Conservation (phyloP, 1,140 invertebrate genomes). For the Tribolium castaneum region DNA sequence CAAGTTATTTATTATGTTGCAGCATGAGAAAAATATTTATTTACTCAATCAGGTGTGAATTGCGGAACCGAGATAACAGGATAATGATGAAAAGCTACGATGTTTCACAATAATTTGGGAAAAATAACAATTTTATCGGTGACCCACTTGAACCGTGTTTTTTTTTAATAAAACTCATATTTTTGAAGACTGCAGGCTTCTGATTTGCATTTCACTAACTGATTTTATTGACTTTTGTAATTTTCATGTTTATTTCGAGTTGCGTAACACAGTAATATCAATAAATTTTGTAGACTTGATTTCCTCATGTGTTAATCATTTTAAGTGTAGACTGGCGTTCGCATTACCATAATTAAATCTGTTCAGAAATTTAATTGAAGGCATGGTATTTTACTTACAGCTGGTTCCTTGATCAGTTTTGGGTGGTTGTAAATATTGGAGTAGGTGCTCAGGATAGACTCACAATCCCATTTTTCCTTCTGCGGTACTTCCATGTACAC, state of each 20-base stretch:
- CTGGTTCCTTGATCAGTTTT: conserved; percentile 84
- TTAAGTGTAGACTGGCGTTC: neutral
- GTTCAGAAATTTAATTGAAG: neutral
- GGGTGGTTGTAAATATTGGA: conserved; percentile 93
- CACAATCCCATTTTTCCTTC: conserved; percentile 89
- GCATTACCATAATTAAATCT: no score
- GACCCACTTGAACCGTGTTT: no score
- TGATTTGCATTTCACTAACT: neutral
- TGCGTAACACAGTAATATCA: neutral
- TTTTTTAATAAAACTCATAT: neutral
- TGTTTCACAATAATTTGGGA: neutral
- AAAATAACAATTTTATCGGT: neutral
- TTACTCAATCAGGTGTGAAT: neutral
- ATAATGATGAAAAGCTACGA: neutral
- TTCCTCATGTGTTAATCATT: neutral
- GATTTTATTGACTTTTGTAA: neutral
- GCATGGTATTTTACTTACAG: conserved; percentile 66
- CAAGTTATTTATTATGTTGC: neutral
- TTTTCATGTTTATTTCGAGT: neutral
- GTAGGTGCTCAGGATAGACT: conserved; percentile 90
- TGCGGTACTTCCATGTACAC: conserved; percentile 71
- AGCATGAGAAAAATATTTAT: neutral
- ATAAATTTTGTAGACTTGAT: neutral
- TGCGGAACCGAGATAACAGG: neutral
- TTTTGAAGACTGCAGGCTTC: neutral